Evolutionary conservation across 2,113 vertebrate genomes (phyloP).

Genomic region (Cervus canadensis): DNA sequence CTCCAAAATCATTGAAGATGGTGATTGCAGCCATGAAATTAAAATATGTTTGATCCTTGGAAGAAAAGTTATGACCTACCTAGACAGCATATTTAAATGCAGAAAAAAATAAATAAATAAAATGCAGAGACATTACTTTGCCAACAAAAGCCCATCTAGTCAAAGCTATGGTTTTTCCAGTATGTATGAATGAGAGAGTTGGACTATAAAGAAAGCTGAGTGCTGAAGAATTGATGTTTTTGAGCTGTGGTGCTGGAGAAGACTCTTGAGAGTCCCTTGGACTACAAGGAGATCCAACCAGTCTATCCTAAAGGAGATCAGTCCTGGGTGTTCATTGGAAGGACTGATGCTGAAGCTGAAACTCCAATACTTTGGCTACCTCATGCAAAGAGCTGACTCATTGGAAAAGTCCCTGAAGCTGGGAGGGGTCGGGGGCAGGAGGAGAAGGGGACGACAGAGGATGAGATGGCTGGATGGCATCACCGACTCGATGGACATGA

Average conservation of each 20-base stretch:
- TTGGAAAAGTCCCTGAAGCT: not conserved
- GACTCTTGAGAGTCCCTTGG: not conserved
- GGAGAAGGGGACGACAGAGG: not conserved
- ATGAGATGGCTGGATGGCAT: not conserved
- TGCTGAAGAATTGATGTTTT: not conserved
- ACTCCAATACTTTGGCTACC: not conserved
- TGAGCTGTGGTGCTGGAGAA: not conserved
- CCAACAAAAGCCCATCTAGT: not conserved
- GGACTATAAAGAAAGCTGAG: not conserved
- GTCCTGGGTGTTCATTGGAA: not conserved
- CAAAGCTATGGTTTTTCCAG: not conserved
- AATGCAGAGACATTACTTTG: not conserved
- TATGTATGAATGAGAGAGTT: not conserved
- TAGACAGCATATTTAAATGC: not conserved
- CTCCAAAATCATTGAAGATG: not conserved
- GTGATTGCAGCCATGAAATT: not conserved
- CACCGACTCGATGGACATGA: not conserved
- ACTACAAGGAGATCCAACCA: not conserved
- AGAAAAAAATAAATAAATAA: not conserved
- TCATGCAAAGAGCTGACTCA: not conserved
- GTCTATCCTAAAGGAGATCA: not conserved
- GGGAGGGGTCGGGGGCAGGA: not conserved
- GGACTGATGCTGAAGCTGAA: not conserved
- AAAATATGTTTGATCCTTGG: not conserved
- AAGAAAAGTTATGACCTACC: not conserved